Evolutionary conservation across 2,113 vertebrate species (phyloP).

Genomic region (Gopherus evgoodei): DNA sequence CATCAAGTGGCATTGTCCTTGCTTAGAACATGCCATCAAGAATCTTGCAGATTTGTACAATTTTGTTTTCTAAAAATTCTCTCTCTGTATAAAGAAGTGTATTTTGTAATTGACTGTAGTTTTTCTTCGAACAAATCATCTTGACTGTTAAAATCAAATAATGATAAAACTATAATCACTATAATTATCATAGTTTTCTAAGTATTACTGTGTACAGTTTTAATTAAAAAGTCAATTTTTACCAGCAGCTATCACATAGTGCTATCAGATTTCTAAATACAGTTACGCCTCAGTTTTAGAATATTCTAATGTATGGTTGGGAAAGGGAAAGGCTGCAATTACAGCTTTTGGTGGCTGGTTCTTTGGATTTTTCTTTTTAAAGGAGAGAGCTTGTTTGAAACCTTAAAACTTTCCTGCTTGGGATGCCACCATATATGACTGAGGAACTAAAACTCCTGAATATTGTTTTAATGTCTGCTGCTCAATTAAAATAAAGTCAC

Average conservation of each 20-base stretch:
- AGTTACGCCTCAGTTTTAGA: not conserved
- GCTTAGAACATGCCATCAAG: not conserved
- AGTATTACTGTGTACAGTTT: not conserved
- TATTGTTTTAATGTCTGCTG: not conserved
- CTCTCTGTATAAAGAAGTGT: not conserved
- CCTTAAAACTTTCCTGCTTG: not conserved
- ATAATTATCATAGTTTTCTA: not conserved
- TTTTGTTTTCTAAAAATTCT: not conserved
- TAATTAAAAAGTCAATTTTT: not conserved
- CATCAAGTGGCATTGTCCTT: fast-evolving
- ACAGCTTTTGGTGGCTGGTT: not conserved
- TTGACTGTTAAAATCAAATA: constrained; percentile 1
- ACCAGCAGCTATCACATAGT: not conserved
- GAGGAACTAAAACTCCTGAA: not conserved
- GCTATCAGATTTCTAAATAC: not conserved
- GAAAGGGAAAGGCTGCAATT: not conserved
- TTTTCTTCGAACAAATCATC: not conserved
- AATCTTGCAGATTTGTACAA: not conserved
- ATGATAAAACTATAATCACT: not conserved
- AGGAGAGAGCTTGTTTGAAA: not conserved
- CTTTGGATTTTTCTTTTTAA: not conserved
- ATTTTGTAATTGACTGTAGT: not conserved
- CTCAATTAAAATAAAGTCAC: not conserved
- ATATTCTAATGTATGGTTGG: not conserved
- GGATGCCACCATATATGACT: not conserved